Evolutionary conservation across 2,113 vertebrate species (phyloP), one percentile per base, ranked within the genome.

Genomic region (Tursiops truncatus): DNA sequence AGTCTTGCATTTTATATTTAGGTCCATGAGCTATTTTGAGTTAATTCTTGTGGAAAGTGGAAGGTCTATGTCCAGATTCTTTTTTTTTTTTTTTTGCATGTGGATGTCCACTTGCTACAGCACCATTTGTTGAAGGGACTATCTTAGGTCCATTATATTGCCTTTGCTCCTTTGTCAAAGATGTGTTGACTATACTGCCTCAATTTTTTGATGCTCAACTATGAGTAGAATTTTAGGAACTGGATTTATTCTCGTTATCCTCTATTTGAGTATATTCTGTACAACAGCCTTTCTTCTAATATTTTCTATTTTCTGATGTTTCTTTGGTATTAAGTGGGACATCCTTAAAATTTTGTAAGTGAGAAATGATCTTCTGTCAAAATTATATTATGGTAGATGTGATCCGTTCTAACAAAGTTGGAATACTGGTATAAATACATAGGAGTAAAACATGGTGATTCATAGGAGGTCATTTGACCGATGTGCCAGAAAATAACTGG

Each of bases 301-400:
- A 28, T 14, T 63, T 17, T 9, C 14, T 89, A 7, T 77, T 41
- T 63, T 90, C 67, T 89, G 21, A 25, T 85, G 4, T 17, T 97
- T 97, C 68, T 74, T 93, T 94, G 2, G 74, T 91, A 20, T 38
- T 89, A 80, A 58, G 0, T 4, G 4, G 73, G 23, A 6, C 36
- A 18, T 82, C 2, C 68, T 95, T 95, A 90, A 92, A 11, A 23
- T 95, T 97, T 94, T 95, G 1, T 71, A 93, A 77, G 95, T 94
- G 84, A 97, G 84, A 62, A 81, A 50, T 73, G 62, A 73, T 21
- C 38, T 33, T 60, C 50, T 84, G 21, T 94, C 25, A 84, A 41
- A 89, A 44, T 33, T 50, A 9, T 47, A 6, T 58, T 71, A 36
- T n/a, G n/a, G 31, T 87, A 79, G 56, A 41, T 93, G 26, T 65